Base-by-base conservation (phyloP, 2,113 vertebrate genomes). In the Ciconia maguari region DNA sequence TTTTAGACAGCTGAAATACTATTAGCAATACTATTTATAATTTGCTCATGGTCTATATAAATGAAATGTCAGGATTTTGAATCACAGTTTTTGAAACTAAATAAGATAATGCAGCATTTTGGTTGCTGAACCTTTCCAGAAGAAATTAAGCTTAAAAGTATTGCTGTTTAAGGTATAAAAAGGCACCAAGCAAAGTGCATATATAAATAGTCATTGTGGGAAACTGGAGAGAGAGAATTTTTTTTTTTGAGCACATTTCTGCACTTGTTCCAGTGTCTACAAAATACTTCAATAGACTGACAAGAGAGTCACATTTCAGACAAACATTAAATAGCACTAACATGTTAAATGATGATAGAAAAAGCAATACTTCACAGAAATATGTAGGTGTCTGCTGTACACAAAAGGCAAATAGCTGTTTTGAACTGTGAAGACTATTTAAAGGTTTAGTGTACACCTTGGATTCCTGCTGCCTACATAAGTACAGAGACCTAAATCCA, bases 401-500 rank as follows among this genome's bases (percentile, higher is more conserved):
- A 85, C 94, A 87, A 96, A 97, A 97, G 93, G 92, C 85, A 93
- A 97, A 90, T 55, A 96, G 90, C 90, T 89, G 57, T 96, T 97
- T 95, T 95, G 96, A 97, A 95, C 95, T 94, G 83, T 86, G 90
- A 90, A 94, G 83, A 93, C 92, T 95, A 84, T 97, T 97, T 92
- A 96, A 97, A 94, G 94, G 85, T 81, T 95, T 94, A 96, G 94
- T 91, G 85, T 94, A 90, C 95, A 91, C 95, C 96, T 96, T 92
- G 92, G 96, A 87, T 95, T 96, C 93, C 95, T 92, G 88, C 87
- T 96, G 94, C 89, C 75, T 88, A 93, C 94, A 79, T 94, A 97
- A 95, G 96, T 91, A 84, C 57, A 97, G 93, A 96, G 85, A 94
- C 81, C 91, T 94, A 96, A 97, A 96, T 87, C 96, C 98, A 94